phyloP scores from a whole-genome alignment of 2,113 vertebrate genomes.

The Ovis aries region ARS-UI_Ramb_v3.0 NC_056070.1:45400001-45400500 shows the following conservation, averaged over 20 bases:
- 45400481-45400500: background rate
- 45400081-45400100: background rate
- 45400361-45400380: background rate
- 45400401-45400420: too few relatives aligned
- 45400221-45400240: background rate
- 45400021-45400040: background rate
- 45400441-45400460: fast-evolving
- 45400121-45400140: background rate
- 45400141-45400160: background rate
- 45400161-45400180: background rate
- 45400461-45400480: background rate
- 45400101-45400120: background rate
- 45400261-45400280: background rate
- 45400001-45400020: background rate
- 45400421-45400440: fast-evolving
- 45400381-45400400: background rate
- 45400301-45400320: background rate
- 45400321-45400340: background rate
- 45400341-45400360: background rate
- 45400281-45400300: background rate
- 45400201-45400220: background rate
- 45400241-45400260: background rate
- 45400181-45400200: background rate
- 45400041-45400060: background rate
- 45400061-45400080: background rate